Base-by-base conservation (phyloP, 2,888 invertebrate species). In the Stenotaenia linearis region DNA sequence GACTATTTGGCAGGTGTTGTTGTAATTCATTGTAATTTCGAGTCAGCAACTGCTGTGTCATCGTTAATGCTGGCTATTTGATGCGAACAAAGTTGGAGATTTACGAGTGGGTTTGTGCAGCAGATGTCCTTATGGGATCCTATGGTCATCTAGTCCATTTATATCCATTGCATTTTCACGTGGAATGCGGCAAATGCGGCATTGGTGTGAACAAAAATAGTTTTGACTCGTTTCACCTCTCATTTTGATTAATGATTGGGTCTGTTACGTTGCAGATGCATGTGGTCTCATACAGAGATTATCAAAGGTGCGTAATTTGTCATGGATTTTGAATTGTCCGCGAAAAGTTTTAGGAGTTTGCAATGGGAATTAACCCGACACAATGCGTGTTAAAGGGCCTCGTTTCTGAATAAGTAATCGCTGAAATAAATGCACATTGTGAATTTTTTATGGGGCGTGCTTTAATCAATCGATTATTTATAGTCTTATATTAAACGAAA, bases 41-140 rank as follows among this genome's bases (percentile, higher is more conserved):
- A 6, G 69, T 69, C 15, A 12, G 25, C 69, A 69, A 25, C 69
- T 69, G 69, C 69, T 69, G 69, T 25, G 69, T 28, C 69, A 69
- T 69, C 69, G n/a, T 69, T 69, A 69, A 69, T 69, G 69, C 6
- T 28, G 28, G 69, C 25, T 69, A 69, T 69, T 69, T 69, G 69
- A 69, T 69, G 25, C n/a, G 69, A 28, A 69, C 69, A 69, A 69
- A 69, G 69, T 69, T 69, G 28, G 69, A 69, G 69, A 69, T 69
- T 69, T 69, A 69, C 25, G 28, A 28, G 69, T 69, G 28, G 50
- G 69, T 69, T 69, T 69, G 69, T 28, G 69, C 69, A 69, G 69
- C 69, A 69, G 69, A 69, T 69, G 69, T 69, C 69, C 69, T 69
- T 69, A 69, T 28, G 69, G 69, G 50, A 69, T 69, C 69, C 69